Evolutionary conservation across 2,113 vertebrate species (phyloP).

Genomic region (Cheirogaleus medius): DNA sequence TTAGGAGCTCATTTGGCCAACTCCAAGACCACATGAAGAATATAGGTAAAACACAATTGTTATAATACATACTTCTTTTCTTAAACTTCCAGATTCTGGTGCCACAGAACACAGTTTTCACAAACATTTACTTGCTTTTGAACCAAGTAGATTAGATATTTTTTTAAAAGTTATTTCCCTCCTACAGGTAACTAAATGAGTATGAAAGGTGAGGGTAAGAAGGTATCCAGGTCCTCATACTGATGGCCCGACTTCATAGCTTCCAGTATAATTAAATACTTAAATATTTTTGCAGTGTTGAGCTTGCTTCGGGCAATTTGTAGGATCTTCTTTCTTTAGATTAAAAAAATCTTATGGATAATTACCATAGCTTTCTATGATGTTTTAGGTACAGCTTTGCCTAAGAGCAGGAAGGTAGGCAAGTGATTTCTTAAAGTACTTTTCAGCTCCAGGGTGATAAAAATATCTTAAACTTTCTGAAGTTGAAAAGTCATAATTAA

Average conservation of each 20-base stretch:
- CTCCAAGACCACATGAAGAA: slow-evolving; percentile 4
- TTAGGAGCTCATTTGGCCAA: background rate
- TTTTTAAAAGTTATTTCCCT: slow-evolving; percentile 15
- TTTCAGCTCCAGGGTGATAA: slow-evolving; percentile 73
- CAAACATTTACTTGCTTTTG: slow-evolving; percentile 40
- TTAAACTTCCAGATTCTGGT: background rate
- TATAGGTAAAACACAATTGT: background rate
- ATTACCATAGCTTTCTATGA: slow-evolving; percentile 70
- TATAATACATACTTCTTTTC: background rate
- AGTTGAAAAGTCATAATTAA: slow-evolving; percentile 68
- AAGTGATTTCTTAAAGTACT: slow-evolving; percentile 65
- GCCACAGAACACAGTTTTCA: background rate
- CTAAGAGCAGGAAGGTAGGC: slow-evolving; percentile 53
- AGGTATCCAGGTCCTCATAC: background rate
- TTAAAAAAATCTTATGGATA: slow-evolving; percentile 65
- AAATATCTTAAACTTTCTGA: slow-evolving; percentile 58
- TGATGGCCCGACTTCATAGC: slow-evolving; percentile 27
- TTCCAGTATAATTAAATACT: slow-evolving; percentile 72
- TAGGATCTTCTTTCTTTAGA: slow-evolving; percentile 56
- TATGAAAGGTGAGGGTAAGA: slow-evolving; percentile 32
- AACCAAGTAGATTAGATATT: background rate
- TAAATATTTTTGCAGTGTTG: slow-evolving; percentile 63
- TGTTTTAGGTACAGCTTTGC: slow-evolving; percentile 61
- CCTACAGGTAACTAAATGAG: slow-evolving; percentile 16
- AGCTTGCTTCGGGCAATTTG: slow-evolving; percentile 60